These are phyloP conservation scores for Xiphophorus maculatus DNA, from an alignment of 2,113 vertebrate species.

Conservation along the genomic window DNA sequence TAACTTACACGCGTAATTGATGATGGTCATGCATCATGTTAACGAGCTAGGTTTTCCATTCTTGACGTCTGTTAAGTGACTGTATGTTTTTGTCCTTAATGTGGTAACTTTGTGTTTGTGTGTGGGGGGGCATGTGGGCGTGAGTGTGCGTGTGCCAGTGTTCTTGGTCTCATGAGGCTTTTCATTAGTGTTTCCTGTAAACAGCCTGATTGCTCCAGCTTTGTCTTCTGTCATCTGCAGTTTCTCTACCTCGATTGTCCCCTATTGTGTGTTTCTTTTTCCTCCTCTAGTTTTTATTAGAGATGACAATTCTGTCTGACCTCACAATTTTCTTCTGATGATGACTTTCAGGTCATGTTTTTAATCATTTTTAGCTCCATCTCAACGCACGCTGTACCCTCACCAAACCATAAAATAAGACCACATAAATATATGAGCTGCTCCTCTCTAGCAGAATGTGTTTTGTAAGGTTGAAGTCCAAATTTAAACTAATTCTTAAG, in stretches of 20 bases:
- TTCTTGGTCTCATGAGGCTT: constrained; percentile 55
- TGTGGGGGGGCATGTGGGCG: no score
- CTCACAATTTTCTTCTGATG: neutral
- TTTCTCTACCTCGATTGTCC: neutral
- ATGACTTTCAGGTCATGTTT: neutral
- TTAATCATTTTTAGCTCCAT: neutral
- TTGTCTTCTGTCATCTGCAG: constrained; percentile 49
- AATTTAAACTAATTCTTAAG: neutral
- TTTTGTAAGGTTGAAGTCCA: neutral
- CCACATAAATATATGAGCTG: neutral
- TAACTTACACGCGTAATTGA: constrained; percentile 57
- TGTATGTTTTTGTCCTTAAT: constrained; percentile 25
- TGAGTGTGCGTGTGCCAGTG: constrained; percentile 17
- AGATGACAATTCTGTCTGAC: neutral
- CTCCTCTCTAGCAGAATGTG: neutral
- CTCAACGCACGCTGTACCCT: neutral
- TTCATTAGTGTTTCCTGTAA: constrained; percentile 65
- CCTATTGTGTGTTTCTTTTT: neutral
- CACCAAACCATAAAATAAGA: neutral
- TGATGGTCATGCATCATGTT: constrained; percentile 58
- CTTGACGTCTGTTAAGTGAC: constrained; percentile 23
- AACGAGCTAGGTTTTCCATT: constrained; percentile 51
- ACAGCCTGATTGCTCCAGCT: constrained; percentile 57
- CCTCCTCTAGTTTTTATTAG: neutral
- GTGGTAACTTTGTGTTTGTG: neutral